phyloP scores from a whole-genome alignment of 2,113 vertebrate species.

The Epinephelus moara region DNA sequence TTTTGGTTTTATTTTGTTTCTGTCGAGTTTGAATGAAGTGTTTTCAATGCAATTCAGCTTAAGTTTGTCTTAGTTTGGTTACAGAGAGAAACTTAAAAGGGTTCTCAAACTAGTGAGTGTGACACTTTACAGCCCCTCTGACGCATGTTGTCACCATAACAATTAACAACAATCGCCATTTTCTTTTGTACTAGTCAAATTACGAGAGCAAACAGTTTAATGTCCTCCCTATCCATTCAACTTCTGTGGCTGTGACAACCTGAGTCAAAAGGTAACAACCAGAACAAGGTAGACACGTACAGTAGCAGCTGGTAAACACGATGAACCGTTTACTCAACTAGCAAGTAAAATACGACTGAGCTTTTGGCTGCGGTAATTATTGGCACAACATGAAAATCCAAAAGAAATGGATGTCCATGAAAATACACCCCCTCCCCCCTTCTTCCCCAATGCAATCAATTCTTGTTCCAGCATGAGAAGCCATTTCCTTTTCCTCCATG shows the following conservation, averaged over 20 bases:
- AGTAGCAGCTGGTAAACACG: background rate
- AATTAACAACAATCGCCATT: no score
- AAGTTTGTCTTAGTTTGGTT: no score
- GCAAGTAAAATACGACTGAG: background rate
- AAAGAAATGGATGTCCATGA: slow-evolving; percentile 57
- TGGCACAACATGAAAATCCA: slow-evolving; percentile 44
- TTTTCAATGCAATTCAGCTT: no score
- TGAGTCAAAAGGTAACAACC: slow-evolving; percentile 9
- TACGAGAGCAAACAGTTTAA: no score
- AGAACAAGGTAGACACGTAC: background rate
- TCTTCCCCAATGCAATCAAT: slow-evolving; percentile 59
- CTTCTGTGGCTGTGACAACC: background rate
- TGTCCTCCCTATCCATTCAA: no score
- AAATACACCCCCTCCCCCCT: slow-evolving; percentile 10
- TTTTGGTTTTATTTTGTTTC: no score
- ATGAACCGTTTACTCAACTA: slow-evolving; percentile 31
- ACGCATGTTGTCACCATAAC: no score
- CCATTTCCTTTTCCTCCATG: slow-evolving; percentile 68
- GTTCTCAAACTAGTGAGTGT: no score
- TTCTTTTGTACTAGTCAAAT: no score
- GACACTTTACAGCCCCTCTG: no score
- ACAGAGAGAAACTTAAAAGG: no score
- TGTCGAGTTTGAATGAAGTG: no score
- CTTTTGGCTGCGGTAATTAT: slow-evolving; percentile 50
- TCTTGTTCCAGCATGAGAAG: slow-evolving; percentile 70